Conservation (phyloP, 2,888 invertebrate genomes). For the Epinotia nisella region DNA sequence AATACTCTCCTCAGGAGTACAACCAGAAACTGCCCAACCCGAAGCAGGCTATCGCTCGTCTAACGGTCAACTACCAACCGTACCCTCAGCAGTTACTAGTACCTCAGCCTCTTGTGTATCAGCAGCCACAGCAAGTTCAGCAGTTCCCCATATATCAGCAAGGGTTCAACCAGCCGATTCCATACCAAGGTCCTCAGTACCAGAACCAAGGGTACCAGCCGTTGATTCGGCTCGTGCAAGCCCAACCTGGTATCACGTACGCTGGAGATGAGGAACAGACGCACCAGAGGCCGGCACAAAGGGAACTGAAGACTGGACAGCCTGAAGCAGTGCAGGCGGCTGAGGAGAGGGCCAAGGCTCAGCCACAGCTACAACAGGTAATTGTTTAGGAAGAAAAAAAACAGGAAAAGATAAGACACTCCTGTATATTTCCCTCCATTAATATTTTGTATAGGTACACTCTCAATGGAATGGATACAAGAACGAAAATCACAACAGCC, state of each 20-base stretch:
- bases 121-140: constrained; percentile 44
- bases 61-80: constrained; percentile 45
- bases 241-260: constrained; percentile 47
- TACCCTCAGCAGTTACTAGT: constrained; percentile 50
- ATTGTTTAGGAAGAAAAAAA: not conserved
- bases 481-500: not conserved
- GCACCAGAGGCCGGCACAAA: constrained; percentile 48
- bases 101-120: constrained; percentile 41
- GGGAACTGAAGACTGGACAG: constrained; percentile 50
- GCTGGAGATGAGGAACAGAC: constrained; percentile 44
- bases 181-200: constrained; percentile 47
- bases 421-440: too few relatives aligned
- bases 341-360: constrained; percentile 30
- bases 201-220: constrained; percentile 46
- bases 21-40: constrained; percentile 48
- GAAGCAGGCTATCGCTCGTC: constrained; percentile 40
- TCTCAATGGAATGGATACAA: too few relatives aligned
- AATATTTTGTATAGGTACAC: too few relatives aligned
- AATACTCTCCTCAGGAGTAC: constrained; percentile 51
- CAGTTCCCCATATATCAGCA: constrained; percentile 48
- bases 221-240: constrained; percentile 46
- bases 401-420: too few relatives aligned
- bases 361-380: constrained; percentile 27
- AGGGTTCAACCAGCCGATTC: constrained; percentile 41
- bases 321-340: constrained; percentile 47